Evolutionary conservation across 2,888 invertebrate species (phyloP).

Genomic region (Eueremaeus valkanovi): DNA sequence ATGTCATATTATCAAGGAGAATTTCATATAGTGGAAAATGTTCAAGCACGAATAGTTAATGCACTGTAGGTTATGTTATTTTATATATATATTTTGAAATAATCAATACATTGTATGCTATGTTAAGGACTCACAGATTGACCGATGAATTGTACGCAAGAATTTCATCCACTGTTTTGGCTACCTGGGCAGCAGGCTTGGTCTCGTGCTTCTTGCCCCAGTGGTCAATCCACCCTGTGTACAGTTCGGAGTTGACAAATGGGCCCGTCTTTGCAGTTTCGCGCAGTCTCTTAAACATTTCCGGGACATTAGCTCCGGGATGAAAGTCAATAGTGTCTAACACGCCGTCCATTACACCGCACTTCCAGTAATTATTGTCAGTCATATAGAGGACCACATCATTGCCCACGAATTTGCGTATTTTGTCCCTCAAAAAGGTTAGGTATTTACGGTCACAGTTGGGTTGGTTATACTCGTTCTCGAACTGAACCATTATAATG

Average conservation of each 20-base stretch:
- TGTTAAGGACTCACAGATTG: slow-evolving; percentile 52
- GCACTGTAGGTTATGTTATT: no score
- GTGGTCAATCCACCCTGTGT: slow-evolving; percentile 85
- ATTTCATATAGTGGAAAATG: no score
- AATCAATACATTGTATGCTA: no score
- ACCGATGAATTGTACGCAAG: slow-evolving; percentile 54
- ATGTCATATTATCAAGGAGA: no score
- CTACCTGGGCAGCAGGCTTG: slow-evolving; percentile 57
- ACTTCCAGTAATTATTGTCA: slow-evolving; percentile 61
- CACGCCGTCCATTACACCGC: slow-evolving; percentile 66
- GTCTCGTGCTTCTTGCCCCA: slow-evolving; percentile 69
- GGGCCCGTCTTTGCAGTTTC: slow-evolving; percentile 63
- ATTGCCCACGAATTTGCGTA: slow-evolving; percentile 59
- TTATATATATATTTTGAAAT: no score
- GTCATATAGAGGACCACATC: slow-evolving; percentile 76
- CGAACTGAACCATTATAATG: slow-evolving; percentile 78
- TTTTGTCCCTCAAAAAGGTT: slow-evolving; percentile 63
- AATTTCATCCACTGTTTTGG: slow-evolving; percentile 59
- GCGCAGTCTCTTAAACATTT: slow-evolving; percentile 51
- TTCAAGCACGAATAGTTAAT: no score
- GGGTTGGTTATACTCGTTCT: slow-evolving; percentile 87
- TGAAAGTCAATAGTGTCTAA: slow-evolving; percentile 63
- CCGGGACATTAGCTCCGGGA: slow-evolving; percentile 14
- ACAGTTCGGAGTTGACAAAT: slow-evolving; percentile 81
- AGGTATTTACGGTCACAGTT: slow-evolving; percentile 69